Percentiles rank a stretch among this genome's conserved stretches.
These are phyloP conservation scores for Lottia gigantea DNA, from an alignment of 2,888 invertebrate species.

Conservation along the genomic window DNA sequence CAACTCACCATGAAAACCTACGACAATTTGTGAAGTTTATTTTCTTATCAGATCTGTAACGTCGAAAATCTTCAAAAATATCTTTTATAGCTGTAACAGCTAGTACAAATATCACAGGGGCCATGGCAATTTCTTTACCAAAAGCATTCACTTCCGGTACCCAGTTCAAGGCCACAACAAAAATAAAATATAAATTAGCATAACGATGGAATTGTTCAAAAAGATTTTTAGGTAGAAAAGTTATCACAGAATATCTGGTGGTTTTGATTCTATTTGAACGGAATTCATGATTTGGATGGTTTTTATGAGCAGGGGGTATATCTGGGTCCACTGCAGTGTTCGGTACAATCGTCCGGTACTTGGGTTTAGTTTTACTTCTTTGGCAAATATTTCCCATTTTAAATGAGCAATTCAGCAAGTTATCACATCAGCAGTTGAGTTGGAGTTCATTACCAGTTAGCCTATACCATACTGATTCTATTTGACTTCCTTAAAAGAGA, in stretches of 20 bases:
- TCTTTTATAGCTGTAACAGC: constrained; percentile 95
- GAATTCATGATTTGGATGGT: constrained; percentile 54
- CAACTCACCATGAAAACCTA: constrained; percentile 87
- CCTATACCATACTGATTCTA: too few species aligned
- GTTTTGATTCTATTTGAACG: constrained; percentile 58
- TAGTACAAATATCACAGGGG: constrained; percentile 93
- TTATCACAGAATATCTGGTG: constrained; percentile 86
- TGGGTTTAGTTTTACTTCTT: constrained; percentile 40
- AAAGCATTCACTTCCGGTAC: constrained; percentile 87
- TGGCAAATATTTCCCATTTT: constrained; percentile 50
- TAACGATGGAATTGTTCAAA: constrained; percentile 97
- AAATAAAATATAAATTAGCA: constrained; percentile 97
- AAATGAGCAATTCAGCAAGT: too few species aligned
- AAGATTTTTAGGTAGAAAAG: constrained; percentile 94
- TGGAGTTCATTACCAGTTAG: too few species aligned
- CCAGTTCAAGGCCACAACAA: constrained; percentile 96
- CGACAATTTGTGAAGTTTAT: constrained; percentile 93
- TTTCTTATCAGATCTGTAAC: constrained; percentile 89
- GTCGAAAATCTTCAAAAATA: constrained; percentile 90
- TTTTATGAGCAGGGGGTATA: constrained; percentile 36
- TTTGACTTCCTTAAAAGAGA: too few species aligned
- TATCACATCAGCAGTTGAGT: too few species aligned
- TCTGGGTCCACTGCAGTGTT: constrained; percentile 46
- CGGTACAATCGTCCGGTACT: constrained; percentile 45
- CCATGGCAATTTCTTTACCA: constrained; percentile 94